phyloP scores from a whole-genome alignment of 2,113 vertebrate genomes.

The Scolopax mira region DNA sequence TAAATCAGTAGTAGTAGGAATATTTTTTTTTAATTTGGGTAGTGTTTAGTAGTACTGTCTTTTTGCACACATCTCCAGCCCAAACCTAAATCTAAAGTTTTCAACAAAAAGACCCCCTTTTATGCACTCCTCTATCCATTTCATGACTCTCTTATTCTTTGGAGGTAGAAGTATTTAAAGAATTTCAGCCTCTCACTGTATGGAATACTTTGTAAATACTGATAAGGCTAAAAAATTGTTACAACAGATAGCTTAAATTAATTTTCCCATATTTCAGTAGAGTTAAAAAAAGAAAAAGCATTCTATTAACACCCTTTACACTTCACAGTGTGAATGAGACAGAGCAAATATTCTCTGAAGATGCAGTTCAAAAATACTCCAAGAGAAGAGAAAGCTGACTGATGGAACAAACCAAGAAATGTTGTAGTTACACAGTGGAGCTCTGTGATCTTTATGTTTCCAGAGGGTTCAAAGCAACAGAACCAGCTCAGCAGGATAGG shows the following conservation, averaged over 20 bases:
- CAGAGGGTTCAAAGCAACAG: neutral
- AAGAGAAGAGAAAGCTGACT: neutral
- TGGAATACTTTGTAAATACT: neutral
- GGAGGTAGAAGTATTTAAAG: neutral
- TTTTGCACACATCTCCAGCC: neutral
- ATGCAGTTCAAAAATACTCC: neutral
- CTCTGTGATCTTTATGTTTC: neutral
- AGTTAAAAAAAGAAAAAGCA: neutral
- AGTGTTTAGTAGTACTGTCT: neutral
- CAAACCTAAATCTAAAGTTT: neutral
- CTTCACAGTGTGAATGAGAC: neutral
- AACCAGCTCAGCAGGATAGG: neutral
- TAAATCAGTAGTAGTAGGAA: neutral
- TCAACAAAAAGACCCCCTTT: neutral
- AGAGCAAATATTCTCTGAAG: constrained; percentile 1
- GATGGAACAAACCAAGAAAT: neutral
- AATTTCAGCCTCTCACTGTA: neutral
- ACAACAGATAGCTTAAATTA: neutral
- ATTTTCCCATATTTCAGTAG: neutral
- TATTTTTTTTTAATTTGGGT: neutral
- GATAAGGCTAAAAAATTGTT: neutral
- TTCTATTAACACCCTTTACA: constrained; percentile 4
- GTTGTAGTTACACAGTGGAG: neutral
- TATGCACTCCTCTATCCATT: neutral
- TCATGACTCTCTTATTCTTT: neutral